These are phyloP conservation scores for Catocala nupta DNA, from an alignment of 2,888 invertebrate species.

Conservation along the genomic window DNA sequence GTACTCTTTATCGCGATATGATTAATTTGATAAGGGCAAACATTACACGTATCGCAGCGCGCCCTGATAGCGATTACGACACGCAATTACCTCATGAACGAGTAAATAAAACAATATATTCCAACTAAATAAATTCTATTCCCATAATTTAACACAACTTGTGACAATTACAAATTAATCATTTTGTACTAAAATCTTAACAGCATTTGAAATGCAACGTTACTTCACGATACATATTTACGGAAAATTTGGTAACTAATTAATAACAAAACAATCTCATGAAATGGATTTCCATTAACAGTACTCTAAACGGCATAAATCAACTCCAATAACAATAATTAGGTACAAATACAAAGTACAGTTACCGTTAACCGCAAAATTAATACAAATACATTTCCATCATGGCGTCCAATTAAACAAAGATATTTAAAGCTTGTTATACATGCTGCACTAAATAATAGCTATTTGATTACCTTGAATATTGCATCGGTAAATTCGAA, in stretches of 20 bases:
- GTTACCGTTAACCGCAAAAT: background rate
- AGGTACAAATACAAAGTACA: conserved; percentile 1
- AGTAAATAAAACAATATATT: conserved; percentile 67
- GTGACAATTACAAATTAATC: conserved; percentile 66
- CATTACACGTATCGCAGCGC: conserved; percentile 52
- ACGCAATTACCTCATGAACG: conserved; percentile 48
- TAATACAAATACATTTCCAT: conserved; percentile 4
- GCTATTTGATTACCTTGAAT: background rate
- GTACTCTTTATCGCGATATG: conserved; percentile 68
- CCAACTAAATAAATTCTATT: conserved; percentile 75
- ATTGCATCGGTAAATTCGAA: background rate
- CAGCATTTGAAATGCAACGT: conserved; percentile 55
- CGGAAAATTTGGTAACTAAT: conserved; percentile 36
- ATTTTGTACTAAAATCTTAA: conserved; percentile 71
- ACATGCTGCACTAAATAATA: background rate
- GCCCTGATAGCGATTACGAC: conserved; percentile 47
- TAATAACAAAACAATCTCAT: conserved; percentile 37
- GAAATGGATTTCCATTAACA: conserved; percentile 22
- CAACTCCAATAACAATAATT: conserved; percentile 15
- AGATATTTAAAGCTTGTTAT: background rate
- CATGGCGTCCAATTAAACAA: conserved; percentile 3
- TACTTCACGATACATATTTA: conserved; percentile 44
- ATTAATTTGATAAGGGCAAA: conserved; percentile 70
- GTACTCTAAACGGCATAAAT: conserved; percentile 27
- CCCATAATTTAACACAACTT: conserved; percentile 68